Evolutionary conservation across 2,113 vertebrate species (phyloP).

Genomic region (Osmerus mordax): DNA sequence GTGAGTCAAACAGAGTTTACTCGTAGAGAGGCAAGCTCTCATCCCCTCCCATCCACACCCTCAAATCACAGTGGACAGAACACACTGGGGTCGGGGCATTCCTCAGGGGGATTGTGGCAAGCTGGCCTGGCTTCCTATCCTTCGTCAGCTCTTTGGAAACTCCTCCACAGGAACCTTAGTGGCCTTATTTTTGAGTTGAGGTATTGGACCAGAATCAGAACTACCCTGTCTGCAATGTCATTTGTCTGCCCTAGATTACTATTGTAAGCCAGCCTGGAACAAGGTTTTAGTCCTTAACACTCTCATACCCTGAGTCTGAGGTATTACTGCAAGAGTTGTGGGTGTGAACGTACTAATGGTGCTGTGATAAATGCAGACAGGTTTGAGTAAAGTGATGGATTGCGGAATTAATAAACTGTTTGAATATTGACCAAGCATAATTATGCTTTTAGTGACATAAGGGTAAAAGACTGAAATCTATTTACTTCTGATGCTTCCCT

Average conservation of each 20-base stretch:
- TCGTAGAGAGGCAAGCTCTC: conserved; percentile 10
- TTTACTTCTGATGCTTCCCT: background rate
- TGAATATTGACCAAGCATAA: background rate
- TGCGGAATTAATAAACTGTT: background rate
- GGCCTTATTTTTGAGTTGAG: conserved; percentile 47
- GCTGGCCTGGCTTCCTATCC: conserved; percentile 42
- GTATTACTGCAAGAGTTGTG: background rate
- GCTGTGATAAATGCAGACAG: background rate
- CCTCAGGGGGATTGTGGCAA: conserved; percentile 50
- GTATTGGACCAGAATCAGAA: conserved; percentile 29
- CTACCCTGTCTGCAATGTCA: conserved; percentile 32
- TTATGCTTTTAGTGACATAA: background rate
- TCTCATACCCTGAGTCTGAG: background rate
- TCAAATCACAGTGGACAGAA: conserved; percentile 42
- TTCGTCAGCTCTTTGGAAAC: conserved; percentile 30
- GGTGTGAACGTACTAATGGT: background rate
- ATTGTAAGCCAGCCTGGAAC: conserved; percentile 19
- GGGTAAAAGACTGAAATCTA: background rate
- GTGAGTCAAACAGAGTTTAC: conserved; percentile 46
- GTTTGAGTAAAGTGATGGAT: background rate
- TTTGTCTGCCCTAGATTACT: conserved; percentile 43
- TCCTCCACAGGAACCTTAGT: conserved; percentile 42
- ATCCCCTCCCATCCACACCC: conserved; percentile 30
- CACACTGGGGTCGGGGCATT: conserved; percentile 45
- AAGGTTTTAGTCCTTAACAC: conserved; percentile 15